Percentiles rank a stretch among this genome's conserved stretches.
phyloP scores from a whole-genome alignment of 2,113 vertebrate genomes.

The Chloropsis cyanopogon region DNA sequence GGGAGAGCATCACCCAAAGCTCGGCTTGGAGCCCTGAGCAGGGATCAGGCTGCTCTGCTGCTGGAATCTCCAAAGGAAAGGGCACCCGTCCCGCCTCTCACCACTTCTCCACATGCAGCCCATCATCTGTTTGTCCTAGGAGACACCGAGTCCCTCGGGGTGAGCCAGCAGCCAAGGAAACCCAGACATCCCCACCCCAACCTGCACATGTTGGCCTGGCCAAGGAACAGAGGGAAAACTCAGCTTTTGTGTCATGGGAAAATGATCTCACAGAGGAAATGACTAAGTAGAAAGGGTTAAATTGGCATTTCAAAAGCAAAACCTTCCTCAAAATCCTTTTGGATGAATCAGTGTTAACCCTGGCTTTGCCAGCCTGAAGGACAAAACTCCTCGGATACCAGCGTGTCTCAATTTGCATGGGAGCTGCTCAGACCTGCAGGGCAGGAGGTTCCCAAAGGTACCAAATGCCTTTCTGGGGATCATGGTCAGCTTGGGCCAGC shows the following conservation, averaged over 20 bases:
- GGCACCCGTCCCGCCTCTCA: neutral
- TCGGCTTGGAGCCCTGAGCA: neutral
- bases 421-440: neutral
- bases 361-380: neutral
- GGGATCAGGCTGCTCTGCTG: neutral
- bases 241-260: neutral
- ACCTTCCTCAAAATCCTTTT: neutral
- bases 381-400: neutral
- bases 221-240: neutral
- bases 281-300: neutral
- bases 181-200: neutral
- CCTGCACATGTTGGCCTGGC: fast-evolving
- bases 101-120: neutral
- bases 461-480: neutral
- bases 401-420: fast-evolving
- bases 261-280: neutral
- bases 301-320: neutral
- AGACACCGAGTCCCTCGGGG: neutral
- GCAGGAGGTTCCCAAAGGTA: neutral
- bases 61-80: neutral
- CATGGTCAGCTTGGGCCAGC: neutral
- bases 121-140: neutral
- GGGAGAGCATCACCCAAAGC: neutral
- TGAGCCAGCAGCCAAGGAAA: neutral
- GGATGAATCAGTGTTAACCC: neutral